Base-by-base conservation (phyloP, 1,140 invertebrate species). In the Bombus vancouverensis region DNA sequence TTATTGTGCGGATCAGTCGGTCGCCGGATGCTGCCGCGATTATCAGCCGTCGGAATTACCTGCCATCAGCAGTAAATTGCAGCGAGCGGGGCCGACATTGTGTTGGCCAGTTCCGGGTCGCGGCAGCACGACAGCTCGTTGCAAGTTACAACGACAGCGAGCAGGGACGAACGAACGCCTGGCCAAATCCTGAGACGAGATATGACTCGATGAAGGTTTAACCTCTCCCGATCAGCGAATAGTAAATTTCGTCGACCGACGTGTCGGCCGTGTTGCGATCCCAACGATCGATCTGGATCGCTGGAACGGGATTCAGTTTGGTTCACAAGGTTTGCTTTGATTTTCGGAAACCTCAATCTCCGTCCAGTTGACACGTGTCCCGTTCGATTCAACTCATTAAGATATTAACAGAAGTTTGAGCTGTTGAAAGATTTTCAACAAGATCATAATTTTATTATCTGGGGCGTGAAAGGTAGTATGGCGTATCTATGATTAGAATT, bases 1-100 rank as follows among this genome's bases (percentile, higher is more conserved):
- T 91, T 91, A 92, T 91, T 88, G 88, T 88, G 81, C 78, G 85
- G 85, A 90, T 89, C 86, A 85, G 65, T 71, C 37, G 70, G 83
- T 82, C 42, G 42, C 42, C 89, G 90, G 86, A 92, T 87, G 88
- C 81, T 75, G 81, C 71, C 76, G 70, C 82, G 82, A 91, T 92
- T 92, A 91, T 91, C 90, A 88, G 87, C 32, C 44, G 81, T 76
- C 85, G 83, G 79, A 92, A 92, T 92, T 91, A 82, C 85, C 86
- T 83, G 71, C 79, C 87, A 91, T 92, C 90, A 90, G 84, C 89
- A 87, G 86, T 91, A 89, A 90, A 92, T 91, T 88, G 86, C 86
- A 83, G 47, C 71, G 37, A 42, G 44, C 47, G 47, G 47, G 12
- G 25, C 18, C 75, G 78, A 80, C 84, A 84, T 87, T 76, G 77